Evolutionary conservation across 2,113 vertebrate genomes (phyloP), one percentile per base, ranked within the genome.

Genomic region (Oenanthe oenanthe): DNA sequence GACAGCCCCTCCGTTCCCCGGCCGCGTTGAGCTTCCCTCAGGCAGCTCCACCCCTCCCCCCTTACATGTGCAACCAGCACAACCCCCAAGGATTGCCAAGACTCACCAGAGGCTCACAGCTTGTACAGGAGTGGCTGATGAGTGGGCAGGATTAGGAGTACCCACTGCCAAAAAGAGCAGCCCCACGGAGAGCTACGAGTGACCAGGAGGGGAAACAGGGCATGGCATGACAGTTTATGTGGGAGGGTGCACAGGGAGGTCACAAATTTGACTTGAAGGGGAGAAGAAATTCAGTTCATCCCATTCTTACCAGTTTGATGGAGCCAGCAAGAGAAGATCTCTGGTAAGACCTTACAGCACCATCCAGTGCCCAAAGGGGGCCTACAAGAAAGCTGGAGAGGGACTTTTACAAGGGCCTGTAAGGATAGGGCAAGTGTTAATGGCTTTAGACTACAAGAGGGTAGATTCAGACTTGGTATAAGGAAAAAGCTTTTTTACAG

Each of bases 401-500:
- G 18, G 5, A 12, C 38, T 81, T 66, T 12, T 17, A 38, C 14
- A n/a, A n/a, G 12, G 13, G 24, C 3, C 16, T 47, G 12, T 53
- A 47, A 38, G 38, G 28, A 58, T 13, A 45, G 38, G n/a, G 25
- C 45, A 53, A n/a, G 8, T 13, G 8, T 2, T 29, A 38, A 34
- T 25, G 24, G 6, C 53, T 66, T 73, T 17, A 24, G 18, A 29
- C n/a, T 28, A 9, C 4, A 38, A 53, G 28, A 67, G 38, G 8
- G 13, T 53, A 47, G n/a, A 51, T 53, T 74, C 28, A 81, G 11
- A 31, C 19, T 60, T 47, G 28, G 53, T 34, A 20, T 2, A 47
- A 40, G 32, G n/a, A 40, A 50, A 43, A 20, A 7, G 4, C 0
- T 2, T 12, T 56, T 56, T 32, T 24, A 51, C 1, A 0, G 10